Conservation (phyloP, 2,888 invertebrate species). For the Agrilus biguttatus region DNA sequence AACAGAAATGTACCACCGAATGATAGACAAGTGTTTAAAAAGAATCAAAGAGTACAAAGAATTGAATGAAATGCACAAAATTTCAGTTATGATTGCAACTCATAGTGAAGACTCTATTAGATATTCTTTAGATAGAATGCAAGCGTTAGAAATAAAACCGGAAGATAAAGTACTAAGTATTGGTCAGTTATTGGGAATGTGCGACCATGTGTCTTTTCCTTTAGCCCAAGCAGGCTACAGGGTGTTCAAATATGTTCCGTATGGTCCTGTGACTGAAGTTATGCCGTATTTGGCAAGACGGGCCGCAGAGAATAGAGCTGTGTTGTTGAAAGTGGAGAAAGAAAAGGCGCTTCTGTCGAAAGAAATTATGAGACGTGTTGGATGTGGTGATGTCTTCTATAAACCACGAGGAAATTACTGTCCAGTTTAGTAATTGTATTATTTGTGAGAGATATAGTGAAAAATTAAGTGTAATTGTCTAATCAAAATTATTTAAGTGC, state of each 20-base stretch:
- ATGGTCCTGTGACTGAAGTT: slow-evolving; percentile 96
- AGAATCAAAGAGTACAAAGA: slow-evolving; percentile 63
- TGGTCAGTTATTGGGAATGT: slow-evolving; percentile 98
- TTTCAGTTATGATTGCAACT: slow-evolving; percentile 95
- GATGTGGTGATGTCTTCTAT: slow-evolving; percentile 66
- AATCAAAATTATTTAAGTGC: too few species aligned
- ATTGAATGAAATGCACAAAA: slow-evolving; percentile 53
- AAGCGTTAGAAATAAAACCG: slow-evolving; percentile 79
- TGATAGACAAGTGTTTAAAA: slow-evolving; percentile 72
- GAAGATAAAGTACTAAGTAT: slow-evolving; percentile 95
- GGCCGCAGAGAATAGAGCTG: slow-evolving; percentile 91
- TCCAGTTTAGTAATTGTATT: slow-evolving; percentile 51
- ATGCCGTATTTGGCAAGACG: slow-evolving; percentile 93
- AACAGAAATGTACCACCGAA: slow-evolving; percentile 83
- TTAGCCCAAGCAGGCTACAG: slow-evolving; percentile 97
- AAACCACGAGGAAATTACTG: slow-evolving; percentile 76
- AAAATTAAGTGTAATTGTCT: too few species aligned
- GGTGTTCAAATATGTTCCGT: slow-evolving; percentile 98
- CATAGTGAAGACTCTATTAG: slow-evolving; percentile 98
- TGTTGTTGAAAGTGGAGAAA: slow-evolving; percentile 83
- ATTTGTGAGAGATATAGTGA: too few species aligned
- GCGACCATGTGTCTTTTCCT: slow-evolving; percentile 96
- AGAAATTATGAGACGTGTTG: slow-evolving; percentile 66
- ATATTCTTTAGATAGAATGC: slow-evolving; percentile 93
- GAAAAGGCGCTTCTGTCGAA: slow-evolving; percentile 67